Evolutionary conservation across 2,113 vertebrate genomes (phyloP), one percentile per base, ranked within the genome.

Genomic region (Meriones unguiculatus): DNA sequence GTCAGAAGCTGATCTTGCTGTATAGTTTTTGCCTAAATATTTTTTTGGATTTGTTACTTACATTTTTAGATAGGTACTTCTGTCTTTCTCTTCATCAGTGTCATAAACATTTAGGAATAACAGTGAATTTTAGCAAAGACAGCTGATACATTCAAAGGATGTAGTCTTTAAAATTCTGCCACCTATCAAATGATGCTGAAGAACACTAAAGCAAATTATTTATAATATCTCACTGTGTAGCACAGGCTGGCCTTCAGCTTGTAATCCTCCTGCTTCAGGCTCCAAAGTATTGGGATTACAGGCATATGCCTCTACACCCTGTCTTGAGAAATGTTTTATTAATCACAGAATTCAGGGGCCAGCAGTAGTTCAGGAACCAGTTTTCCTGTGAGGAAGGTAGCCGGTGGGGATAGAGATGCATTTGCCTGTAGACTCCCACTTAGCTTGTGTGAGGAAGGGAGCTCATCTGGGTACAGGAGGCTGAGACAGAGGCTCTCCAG

Each of bases 21-120:
- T 87, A 87, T 17, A 77, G 41, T 24, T 90, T 90, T 10, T 76
- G 8, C 32, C 9, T 76, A 70, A 85, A 89, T 12, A 35, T 70
- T 89, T 91, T 89, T 14, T 82, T 95, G 82, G 10, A 57, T 72
- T 93, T 93, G 76, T 84, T 96, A 87, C 72, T 81, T 92, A 18
- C 35, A 1, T 1, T 91, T 91, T 90, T 81, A 73, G 17, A 69
- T 89, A 54, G 46, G 2, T 35, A 38, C 54, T 89, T 76, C 28
- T 17, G 0, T 69, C 12, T 91, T 85, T 5, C 11, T 93, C 91
- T 91, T 80, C n/a, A 67, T 89, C 65, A 84, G n/a, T 10, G 67
- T 94, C 10, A 77, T 70, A 84, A 65, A 91, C 69, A 20, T 70
- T 91, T 15, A 87, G 59, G 52, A 92, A 90, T 86, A 91, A 38